phyloP scores from a whole-genome alignment of 2,888 invertebrate species.

The Volucella bombylans region DNA sequence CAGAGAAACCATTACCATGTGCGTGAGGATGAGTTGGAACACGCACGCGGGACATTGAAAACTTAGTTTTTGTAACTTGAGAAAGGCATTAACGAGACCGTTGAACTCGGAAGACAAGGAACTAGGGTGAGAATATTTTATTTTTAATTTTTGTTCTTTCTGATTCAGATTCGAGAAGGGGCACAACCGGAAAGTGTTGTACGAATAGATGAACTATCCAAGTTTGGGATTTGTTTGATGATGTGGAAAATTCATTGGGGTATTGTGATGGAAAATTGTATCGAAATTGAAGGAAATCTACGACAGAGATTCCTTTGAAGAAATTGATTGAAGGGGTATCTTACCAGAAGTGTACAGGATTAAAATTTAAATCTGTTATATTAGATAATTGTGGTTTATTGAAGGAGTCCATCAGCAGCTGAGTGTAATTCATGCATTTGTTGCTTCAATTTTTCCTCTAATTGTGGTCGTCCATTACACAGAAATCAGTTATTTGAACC shows the following conservation, averaged over 20 bases:
- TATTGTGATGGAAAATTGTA: too few species aligned
- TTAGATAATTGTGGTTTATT: too few species aligned
- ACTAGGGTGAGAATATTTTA: conserved; percentile 33
- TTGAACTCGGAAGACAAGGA: conserved; percentile 27
- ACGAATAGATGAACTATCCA: conserved; percentile 7
- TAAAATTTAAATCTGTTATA: too few species aligned
- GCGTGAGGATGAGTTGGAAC: conserved; percentile 43
- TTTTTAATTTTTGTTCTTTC: conserved; percentile 13
- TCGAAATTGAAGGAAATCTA: too few species aligned
- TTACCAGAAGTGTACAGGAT: too few species aligned
- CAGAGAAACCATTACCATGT: conserved; percentile 34
- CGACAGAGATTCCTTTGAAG: too few species aligned
- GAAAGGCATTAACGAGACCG: conserved; percentile 34
- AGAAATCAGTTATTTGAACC: too few species aligned
- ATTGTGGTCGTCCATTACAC: too few species aligned
- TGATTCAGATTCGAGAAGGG: background rate
- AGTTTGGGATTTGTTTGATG: conserved; percentile 8
- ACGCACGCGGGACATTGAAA: conserved; percentile 38
- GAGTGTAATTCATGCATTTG: too few species aligned
- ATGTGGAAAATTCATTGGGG: background rate
- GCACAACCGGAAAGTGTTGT: background rate
- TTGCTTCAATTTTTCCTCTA: too few species aligned
- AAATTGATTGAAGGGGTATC: too few species aligned
- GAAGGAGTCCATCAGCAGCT: too few species aligned
- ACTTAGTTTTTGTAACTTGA: conserved; percentile 44